Percentiles rank a stretch among this genome's conserved stretches.
These are phyloP conservation scores for Ptiloglossa arizonensis DNA, from an alignment of 1,140 invertebrate species.

Conservation along the genomic window DNA sequence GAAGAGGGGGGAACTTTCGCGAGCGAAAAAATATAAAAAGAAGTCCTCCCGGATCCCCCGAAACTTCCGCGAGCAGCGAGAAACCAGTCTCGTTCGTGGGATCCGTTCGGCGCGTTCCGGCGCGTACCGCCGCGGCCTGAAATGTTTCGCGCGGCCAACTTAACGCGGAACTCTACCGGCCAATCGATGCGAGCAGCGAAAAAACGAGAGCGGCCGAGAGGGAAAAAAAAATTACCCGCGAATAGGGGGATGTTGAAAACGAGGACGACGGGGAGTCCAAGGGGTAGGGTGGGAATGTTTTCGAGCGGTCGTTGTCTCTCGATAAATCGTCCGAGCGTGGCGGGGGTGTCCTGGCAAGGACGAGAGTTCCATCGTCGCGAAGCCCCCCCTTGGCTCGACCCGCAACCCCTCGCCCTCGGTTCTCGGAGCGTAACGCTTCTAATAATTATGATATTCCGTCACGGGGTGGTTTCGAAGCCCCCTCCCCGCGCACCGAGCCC, in stretches of 20 bases:
- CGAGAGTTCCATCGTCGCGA: conserved; percentile 43
- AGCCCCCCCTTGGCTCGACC: conserved; percentile 40
- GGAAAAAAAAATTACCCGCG: conserved; percentile 6
- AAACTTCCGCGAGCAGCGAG: too few relatives aligned
- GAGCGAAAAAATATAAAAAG: too few relatives aligned
- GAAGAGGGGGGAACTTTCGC: too few relatives aligned
- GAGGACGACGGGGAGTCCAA: too few relatives aligned
- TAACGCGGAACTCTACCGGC: background rate
- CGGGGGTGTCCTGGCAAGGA: background rate
- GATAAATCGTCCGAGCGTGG: background rate
- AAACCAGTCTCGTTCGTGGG: too few relatives aligned
- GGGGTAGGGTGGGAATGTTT: background rate
- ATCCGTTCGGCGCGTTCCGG: background rate
- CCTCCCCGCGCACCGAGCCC: too few relatives aligned
- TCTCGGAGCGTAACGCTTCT: conserved; percentile 65
- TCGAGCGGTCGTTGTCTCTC: background rate
- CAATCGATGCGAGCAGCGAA: background rate
- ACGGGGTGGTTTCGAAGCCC: conserved; percentile 61
- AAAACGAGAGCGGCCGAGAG: too few relatives aligned
- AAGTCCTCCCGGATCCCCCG: background rate
- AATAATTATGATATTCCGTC: conserved; percentile 77
- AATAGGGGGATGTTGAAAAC: background rate
- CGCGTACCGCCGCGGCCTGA: background rate
- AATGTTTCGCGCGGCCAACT: background rate
- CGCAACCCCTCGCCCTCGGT: conserved; percentile 43